Evolutionary conservation across 1,140 invertebrate genomes (phyloP).

Genomic region (Zophobas atratus): DNA sequence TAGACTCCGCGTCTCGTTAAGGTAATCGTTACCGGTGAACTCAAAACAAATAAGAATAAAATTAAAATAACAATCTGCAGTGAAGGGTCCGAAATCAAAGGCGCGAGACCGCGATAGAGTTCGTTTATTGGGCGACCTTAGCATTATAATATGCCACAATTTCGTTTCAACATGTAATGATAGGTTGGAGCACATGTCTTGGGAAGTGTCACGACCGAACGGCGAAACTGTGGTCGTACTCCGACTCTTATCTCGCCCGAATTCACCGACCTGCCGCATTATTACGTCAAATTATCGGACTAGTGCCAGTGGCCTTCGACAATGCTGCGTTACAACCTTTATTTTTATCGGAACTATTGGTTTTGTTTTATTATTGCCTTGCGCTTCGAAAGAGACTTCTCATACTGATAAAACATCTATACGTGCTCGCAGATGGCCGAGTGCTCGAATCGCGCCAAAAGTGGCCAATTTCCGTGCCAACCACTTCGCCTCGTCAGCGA

Average conservation of each 20-base stretch:
- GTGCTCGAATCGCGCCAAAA: too few relatives aligned
- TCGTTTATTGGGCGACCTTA: conserved; percentile 53
- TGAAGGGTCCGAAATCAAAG: conserved; percentile 54
- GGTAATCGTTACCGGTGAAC: conserved; percentile 45
- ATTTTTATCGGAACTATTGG: conserved; percentile 51
- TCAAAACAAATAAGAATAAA: conserved; percentile 52
- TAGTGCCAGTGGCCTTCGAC: conserved; percentile 54
- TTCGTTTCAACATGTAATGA: conserved; percentile 62
- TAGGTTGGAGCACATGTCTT: conserved; percentile 59
- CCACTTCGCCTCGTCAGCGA: not conserved
- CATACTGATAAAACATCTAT: conserved; percentile 22
- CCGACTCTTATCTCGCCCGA: conserved; percentile 49
- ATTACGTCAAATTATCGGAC: conserved; percentile 56
- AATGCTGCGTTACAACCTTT: conserved; percentile 51
- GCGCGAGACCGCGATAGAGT: conserved; percentile 53
- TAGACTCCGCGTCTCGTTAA: conserved; percentile 19
- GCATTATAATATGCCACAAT: conserved; percentile 60
- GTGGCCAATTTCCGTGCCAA: not conserved
- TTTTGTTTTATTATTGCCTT: conserved; percentile 47
- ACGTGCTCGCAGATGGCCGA: not conserved
- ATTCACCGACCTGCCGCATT: conserved; percentile 55
- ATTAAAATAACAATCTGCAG: conserved; percentile 49
- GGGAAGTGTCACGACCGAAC: conserved; percentile 57
- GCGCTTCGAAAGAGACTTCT: conserved; percentile 16
- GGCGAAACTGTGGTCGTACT: conserved; percentile 43